phyloP scores from a whole-genome alignment of 2,888 invertebrate genomes.

The Epirrita christyi region DNA sequence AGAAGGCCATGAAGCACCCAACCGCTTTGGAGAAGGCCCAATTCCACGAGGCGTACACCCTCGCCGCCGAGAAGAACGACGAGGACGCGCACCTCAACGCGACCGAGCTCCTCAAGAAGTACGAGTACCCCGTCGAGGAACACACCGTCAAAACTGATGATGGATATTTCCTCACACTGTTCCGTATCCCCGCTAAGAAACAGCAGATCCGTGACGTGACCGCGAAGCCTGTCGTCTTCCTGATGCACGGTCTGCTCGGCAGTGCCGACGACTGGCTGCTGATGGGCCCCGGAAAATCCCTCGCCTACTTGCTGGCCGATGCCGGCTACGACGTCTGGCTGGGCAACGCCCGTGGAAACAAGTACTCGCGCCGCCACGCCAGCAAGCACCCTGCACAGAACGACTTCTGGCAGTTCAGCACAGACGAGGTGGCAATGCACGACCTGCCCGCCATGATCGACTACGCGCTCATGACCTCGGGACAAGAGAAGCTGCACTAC shows the following conservation, averaged over 20 bases:
- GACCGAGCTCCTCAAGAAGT: constrained; percentile 63
- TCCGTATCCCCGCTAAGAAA: constrained; percentile 68
- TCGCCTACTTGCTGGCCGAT: constrained; percentile 68
- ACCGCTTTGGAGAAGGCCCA: constrained; percentile 56
- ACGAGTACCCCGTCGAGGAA: constrained; percentile 67
- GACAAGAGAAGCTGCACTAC: constrained; percentile 67
- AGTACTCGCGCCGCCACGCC: constrained; percentile 66
- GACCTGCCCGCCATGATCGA: constrained; percentile 78
- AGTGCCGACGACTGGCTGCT: constrained; percentile 89
- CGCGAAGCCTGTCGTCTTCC: constrained; percentile 73
- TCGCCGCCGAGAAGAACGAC: constrained; percentile 44
- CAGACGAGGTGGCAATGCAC: constrained; percentile 71
- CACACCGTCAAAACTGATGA: constrained; percentile 71
- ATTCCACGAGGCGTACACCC: constrained; percentile 55
- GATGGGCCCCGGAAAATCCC: constrained; percentile 84
- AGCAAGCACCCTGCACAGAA: constrained; percentile 64
- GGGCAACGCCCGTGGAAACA: constrained; percentile 74
- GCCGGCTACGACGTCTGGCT: constrained; percentile 78
- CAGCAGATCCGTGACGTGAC: constrained; percentile 46
- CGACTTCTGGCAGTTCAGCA: constrained; percentile 77
- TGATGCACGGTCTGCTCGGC: constrained; percentile 88
- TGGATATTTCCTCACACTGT: constrained; percentile 72
- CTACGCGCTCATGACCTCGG: constrained; percentile 59
- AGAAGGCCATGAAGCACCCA: constrained; percentile 60
- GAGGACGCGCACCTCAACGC: constrained; percentile 58